Conservation (phyloP, 2,113 vertebrate genomes). For the Ceuthmochares aereus region DNA sequence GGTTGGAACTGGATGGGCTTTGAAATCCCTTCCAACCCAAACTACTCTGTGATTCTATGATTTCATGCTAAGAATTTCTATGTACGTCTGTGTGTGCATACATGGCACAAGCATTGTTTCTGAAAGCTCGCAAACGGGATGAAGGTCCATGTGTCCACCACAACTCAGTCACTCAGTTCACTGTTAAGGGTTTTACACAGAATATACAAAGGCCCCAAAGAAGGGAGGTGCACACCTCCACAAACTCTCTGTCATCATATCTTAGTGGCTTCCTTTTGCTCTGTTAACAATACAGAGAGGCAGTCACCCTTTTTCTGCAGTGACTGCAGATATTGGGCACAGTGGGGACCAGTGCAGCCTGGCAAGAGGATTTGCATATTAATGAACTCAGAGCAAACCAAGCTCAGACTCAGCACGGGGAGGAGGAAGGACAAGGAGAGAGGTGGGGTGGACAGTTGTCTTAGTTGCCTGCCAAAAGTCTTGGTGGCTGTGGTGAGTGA, state of each 20-base stretch:
- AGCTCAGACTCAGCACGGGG: background rate
- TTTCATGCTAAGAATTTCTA: background rate
- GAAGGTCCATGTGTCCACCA: background rate
- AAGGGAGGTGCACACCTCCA: background rate
- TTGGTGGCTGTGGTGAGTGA: background rate
- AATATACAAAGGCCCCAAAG: background rate
- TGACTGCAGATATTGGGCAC: background rate
- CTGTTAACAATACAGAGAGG: background rate
- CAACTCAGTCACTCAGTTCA: accelerated
- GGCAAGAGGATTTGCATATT: background rate
- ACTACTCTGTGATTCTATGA: too few relatives aligned
- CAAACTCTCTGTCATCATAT: background rate
- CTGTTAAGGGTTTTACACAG: background rate
- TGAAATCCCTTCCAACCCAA: too few relatives aligned
- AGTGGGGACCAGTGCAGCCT: background rate
- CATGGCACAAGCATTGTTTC: accelerated
- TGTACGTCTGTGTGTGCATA: accelerated
- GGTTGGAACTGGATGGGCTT: too few relatives aligned
- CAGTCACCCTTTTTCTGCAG: background rate
- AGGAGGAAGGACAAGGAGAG: background rate
- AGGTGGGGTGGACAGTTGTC: background rate
- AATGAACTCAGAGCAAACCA: background rate
- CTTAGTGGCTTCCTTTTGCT: background rate
- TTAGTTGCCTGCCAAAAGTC: background rate
- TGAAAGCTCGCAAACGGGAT: accelerated